Evolutionary conservation across 1,140 invertebrate species (phyloP), one percentile per base, ranked within the genome.

Genomic region (Aplysia californica): DNA sequence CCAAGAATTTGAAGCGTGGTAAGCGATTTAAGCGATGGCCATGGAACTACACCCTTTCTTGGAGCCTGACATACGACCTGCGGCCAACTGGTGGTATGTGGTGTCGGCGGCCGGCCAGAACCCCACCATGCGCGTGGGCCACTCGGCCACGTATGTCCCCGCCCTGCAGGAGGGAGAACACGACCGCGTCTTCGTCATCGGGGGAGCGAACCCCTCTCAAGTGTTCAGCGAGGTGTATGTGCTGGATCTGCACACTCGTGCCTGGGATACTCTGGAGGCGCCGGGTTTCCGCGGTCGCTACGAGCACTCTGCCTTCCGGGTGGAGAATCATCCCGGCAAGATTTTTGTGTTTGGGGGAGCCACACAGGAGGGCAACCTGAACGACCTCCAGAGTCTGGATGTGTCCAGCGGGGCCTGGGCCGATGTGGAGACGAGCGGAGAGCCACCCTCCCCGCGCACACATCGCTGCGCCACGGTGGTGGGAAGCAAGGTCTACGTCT

Each of bases 281-380:
- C 75, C 85, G 26, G 86, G 84, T 2, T 85, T 89, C 61, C 64
- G 83, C n/a, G 80, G 86, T 6, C 67, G 86, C 3, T 89, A 90
- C 72, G 87, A 90, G 77, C 89, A 90, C 79, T 78, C 84, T 59
- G 81, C 88, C 20, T 89, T 89, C 76, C 55, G 79, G n/a, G 82
- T 86, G 0, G 56, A 78, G 21, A 84, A 79, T 67, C 41, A 80
- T n/a, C 84, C 86, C 5, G 77, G 78, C 0, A 87, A 87, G 77
- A 84, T 90, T 56, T 89, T 85, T 66, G 78, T 90, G 5, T 90
- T 90, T 74, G 90, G 86, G 64, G 89, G 89, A 15, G 89, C 89
- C 5, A 86, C 89, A 75, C 83, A 87, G 68, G 81, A 82, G 20
- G 88, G 88, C 23, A 90, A 88, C 79, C 80, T 89, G 76, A 89